Evolutionary conservation across 2,888 invertebrate species (phyloP), one percentile per base, ranked within the genome.

Genomic region (Macrosoma leucophasiata): DNA sequence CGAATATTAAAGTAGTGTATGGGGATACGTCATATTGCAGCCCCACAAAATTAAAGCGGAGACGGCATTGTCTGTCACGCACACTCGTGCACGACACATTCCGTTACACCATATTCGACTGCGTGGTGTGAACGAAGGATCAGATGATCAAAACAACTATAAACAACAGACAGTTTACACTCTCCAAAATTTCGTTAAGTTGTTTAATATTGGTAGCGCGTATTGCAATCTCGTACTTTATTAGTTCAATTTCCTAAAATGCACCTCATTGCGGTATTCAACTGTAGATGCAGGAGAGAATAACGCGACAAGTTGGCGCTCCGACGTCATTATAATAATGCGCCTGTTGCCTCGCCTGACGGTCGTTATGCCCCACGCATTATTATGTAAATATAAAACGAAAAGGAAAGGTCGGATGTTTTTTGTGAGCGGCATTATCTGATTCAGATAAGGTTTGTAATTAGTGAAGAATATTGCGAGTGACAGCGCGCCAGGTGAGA

Each of bases 371-470:
- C 75, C 72, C 74, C 71, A 68, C 74, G 74, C 74, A 69, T 76
- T 76, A 77, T 79, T 78, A 81, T 81, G 76, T 77, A 75, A 79
- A 82, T 81, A 63, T 60, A 62, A 61, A 72, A 71, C 66, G 71
- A 72, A 74, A 77, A 67, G 66, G 74, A 75, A 76, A 71, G 66
- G 65, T 64, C 65, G 59, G 55, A 55, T 58, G 73, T 77, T 67
- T 68, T 47, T 35, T 46, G 21, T 18, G 33, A 48, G 40, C 48
- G 46, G 58, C 58, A n/a, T 62, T 77, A 78, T 79, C 79, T 71
- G 77, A 81, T 78, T 52, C 52, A 74, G 78, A 79, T 79, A 78
- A 64, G 64, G 58, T 56, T 61, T 62, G 63, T 77, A 78, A 78
- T 81, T 81, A 78, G 75, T 68, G 60, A 60, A 64, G 66, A 62